Conservation (phyloP, 2,888 invertebrate genomes). For the Polyommatus iphigenia region DNA sequence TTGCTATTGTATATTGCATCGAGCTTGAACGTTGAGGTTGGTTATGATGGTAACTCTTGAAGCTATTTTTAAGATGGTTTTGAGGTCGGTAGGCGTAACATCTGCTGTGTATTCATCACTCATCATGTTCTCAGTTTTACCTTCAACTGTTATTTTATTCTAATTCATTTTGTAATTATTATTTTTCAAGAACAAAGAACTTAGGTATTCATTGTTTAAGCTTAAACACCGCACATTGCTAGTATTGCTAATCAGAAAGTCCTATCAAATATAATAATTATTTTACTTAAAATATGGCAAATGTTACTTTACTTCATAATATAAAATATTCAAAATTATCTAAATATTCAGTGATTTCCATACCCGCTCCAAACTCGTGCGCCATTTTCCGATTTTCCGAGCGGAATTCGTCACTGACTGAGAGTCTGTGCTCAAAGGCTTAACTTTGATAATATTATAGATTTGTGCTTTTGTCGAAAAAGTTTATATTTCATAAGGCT, state of each 20-base stretch:
- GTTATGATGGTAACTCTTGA: background rate
- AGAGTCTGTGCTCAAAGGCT: background rate
- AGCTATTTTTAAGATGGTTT: conserved; percentile 17
- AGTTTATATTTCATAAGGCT: background rate
- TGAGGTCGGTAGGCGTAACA: background rate
- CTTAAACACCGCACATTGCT: too few relatives aligned
- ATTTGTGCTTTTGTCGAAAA: background rate
- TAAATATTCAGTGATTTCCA: conserved; percentile 7
- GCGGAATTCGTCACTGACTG: background rate
- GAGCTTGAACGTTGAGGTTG: background rate
- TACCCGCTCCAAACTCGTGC: background rate
- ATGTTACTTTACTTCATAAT: background rate
- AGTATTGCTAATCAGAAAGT: too few relatives aligned
- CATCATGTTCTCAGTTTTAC: background rate
- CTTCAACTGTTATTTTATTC: background rate
- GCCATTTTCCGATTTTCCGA: background rate
- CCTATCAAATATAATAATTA: background rate
- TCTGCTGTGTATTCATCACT: conserved; percentile 11
- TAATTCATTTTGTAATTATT: background rate
- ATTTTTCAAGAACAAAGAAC: background rate
- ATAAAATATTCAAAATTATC: background rate
- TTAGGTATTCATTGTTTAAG: background rate
- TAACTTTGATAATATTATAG: background rate
- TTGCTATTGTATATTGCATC: background rate
- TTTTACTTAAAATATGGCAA: background rate